Base-by-base conservation (phyloP, 2,888 invertebrate species). In the Drosophila limbata region DNA sequence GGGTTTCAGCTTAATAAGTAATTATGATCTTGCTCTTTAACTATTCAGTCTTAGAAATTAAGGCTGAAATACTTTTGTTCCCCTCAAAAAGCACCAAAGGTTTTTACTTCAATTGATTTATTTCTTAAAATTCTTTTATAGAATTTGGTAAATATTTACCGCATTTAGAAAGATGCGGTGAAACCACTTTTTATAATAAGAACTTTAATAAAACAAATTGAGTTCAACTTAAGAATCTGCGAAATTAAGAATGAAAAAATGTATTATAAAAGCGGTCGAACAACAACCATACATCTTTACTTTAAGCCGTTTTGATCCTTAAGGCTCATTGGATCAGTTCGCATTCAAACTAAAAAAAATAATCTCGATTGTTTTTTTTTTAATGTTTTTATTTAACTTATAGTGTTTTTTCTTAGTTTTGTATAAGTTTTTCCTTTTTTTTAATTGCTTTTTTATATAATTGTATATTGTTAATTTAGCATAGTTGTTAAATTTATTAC, bases 361-460 rank as follows among this genome's bases (percentile, higher is more conserved):
- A 11, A 0, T 1, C 44, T 5, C 15, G 15, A 8, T 37, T 40
- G 13, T 42, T 42, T 21, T 50, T 44, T 37, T 59, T 71, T 71
- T 68, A 67, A 64, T 60, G 66, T 83, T 82, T 81, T 81, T 79
- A 81, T 83, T 81, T 79, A 81, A 81, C 68, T 83, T 83, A 79
- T 67, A 69, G 61, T 81, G 75, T 77, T 77, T 40, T 56, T 61
- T 37, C 47, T 73, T 67, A 63, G 39, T 39, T 28, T 62, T 59
- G 39, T 69, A 69, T 64, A 61, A 50, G 39, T 53, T 65, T 64
- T 62, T 60, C 51, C 56, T 39, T 55, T 48, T 28, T 60, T 67
- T 63, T 69, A 63, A 59, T 71, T 66, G 63, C 50, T 67, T 72
- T 47, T 51, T 61, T 56, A 51, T 19, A 59, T 53, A 52, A 42